Evolutionary conservation across 2,888 invertebrate species (phyloP), one percentile per base, ranked within the genome.

Genomic region (Philereme transversata): DNA sequence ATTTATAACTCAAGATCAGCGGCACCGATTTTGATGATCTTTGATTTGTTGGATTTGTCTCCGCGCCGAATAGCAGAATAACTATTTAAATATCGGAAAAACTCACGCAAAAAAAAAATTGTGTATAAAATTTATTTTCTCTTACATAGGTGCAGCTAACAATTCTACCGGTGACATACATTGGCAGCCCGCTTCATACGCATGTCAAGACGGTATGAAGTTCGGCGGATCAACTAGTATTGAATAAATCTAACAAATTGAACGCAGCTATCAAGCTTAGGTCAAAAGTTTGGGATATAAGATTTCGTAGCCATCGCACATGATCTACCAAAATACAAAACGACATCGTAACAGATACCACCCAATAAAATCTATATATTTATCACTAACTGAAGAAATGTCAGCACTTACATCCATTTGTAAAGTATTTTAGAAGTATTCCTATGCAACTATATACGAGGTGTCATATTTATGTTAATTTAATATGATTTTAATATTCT

Each of bases 381-480:
- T 68, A 66, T 61, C 33, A 7, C 40, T 8, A 56, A 22, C 55
- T 48, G 9, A 57, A 46, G 52, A 40, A 50, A 44, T 57, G 59
- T 65, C 49, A 61, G 52, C 48, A 58, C 50, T 53, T 51, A 41
- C 46, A 53, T 41, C 33, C 8, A 36, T 45, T 36, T 8, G 40
- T 8, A 40, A 8, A 55, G 57, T 66, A 45, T 55, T 51, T 60
- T 33, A 38, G 43, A 22, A 22, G n/a, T 35, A 65, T 58, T 51
- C 46, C 64, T 51, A 66, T 66, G 66, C 63, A 64, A 69, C 59
- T 50, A 49, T 59, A 69, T 57, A 62, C 64, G 45, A 62, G 52
- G 68, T 69, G 64, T 69, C 68, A 69, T 69, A 66, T 66, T 65
- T 69, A 69, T 69, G 62, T 57, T 61, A 69, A 69, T 65, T 59